Evolutionary conservation across 2,888 invertebrate genomes (phyloP).

Genomic region (Teleiodes luculella): DNA sequence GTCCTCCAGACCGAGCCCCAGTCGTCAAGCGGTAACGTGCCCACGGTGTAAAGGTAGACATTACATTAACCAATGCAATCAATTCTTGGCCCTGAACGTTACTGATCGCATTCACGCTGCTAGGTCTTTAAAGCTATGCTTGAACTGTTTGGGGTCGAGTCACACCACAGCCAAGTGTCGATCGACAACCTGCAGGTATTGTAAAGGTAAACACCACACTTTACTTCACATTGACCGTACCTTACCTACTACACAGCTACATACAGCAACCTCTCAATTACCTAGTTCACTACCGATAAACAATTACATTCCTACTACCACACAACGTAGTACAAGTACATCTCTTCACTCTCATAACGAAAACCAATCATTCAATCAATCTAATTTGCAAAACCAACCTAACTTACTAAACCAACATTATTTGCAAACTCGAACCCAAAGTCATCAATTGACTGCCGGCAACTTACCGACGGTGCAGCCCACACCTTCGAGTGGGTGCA

Average conservation of each 20-base stretch:
- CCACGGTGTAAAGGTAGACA: slow-evolving; percentile 13
- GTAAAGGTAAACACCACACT: neutral
- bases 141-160: neutral
- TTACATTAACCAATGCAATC: slow-evolving; percentile 14
- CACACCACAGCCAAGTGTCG: neutral
- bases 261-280: neutral
- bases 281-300: neutral
- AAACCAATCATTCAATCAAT: neutral
- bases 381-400: neutral
- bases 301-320: neutral
- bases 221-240: neutral
- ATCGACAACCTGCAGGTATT: neutral
- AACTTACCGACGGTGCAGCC: neutral
- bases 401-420: neutral
- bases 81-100: neutral
- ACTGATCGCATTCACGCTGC: neutral
- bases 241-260: neutral
- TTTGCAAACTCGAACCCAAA: neutral
- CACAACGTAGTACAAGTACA: neutral
- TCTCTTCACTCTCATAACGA: no score
- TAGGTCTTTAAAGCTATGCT: neutral
- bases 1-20: neutral
- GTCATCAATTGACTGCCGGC: neutral
- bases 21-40: neutral
- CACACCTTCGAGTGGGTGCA: no score